These are phyloP conservation scores for Oryctolagus cuniculus DNA, from an alignment of 2,113 vertebrate genomes.

Conservation along the genomic window DNA sequence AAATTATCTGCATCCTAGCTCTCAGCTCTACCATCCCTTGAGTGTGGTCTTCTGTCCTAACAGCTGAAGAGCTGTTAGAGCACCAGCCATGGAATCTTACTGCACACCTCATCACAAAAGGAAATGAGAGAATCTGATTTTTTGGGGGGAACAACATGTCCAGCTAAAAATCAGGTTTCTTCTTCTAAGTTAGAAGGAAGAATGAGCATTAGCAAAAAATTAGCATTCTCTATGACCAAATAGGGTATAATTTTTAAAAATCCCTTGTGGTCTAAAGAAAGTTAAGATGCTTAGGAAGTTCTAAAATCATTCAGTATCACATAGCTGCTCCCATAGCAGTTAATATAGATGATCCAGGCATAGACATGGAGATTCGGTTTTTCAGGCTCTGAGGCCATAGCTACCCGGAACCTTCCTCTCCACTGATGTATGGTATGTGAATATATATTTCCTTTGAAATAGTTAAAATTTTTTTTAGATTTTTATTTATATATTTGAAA, in stretches of 20 bases:
- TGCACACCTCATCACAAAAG: neutral
- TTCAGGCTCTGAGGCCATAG: neutral
- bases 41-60: neutral
- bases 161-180: neutral
- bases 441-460: neutral
- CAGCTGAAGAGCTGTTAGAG: neutral
- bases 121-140: neutral
- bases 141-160: neutral
- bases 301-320: neutral
- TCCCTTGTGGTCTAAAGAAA: neutral
- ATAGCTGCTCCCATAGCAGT: no score
- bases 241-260: neutral
- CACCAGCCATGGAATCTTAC: neutral
- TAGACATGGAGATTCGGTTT: neutral
- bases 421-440: neutral
- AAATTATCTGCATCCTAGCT: neutral
- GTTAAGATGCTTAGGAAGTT: neutral
- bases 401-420: neutral
- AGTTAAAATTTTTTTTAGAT: no score
- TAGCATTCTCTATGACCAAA: neutral
- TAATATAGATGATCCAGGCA: no score
- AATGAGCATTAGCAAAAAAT: neutral
- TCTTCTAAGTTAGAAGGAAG: neutral
- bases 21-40: neutral
- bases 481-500: no score